These are phyloP conservation scores for Hemistola chrysoprasaria DNA, from an alignment of 2,888 invertebrate genomes.

Conservation along the genomic window DNA sequence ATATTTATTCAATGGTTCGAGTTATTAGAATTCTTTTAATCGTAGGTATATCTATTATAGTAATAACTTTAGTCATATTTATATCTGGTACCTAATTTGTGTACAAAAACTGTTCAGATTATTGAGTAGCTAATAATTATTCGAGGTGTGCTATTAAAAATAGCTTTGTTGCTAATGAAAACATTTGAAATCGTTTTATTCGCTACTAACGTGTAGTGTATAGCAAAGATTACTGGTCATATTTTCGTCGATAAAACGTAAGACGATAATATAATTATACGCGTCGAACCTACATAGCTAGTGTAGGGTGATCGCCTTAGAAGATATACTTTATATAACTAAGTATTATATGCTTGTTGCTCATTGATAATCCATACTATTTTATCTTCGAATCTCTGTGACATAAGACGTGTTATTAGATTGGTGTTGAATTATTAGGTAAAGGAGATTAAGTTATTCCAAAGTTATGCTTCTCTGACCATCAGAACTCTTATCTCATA, in stretches of 20 bases:
- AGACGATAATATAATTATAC: conserved; percentile 40
- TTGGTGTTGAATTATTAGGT: no score
- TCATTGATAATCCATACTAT: conserved; percentile 4
- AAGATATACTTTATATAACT: no score
- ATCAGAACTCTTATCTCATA: conserved; percentile 53
- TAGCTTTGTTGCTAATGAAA: conserved; percentile 7
- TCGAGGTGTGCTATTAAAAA: background rate
- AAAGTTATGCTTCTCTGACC: conserved; percentile 42
- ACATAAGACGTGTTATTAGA: no score
- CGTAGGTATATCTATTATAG: conserved; percentile 34
- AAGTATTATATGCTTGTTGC: conserved; percentile 29
- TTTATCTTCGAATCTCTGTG: no score
- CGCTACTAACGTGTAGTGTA: conserved; percentile 7
- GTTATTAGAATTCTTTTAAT: conserved; percentile 66
- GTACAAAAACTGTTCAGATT: conserved; percentile 2
- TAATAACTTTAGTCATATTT: conserved; percentile 7
- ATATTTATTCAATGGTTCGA: conserved; percentile 57
- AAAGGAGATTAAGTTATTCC: background rate
- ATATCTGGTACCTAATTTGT: conserved; percentile 1
- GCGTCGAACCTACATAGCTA: conserved; percentile 61
- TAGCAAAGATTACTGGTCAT: conserved; percentile 7
- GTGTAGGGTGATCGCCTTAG: conserved; percentile 56
- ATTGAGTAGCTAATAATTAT: conserved; percentile 5
- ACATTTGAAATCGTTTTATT: conserved; percentile 6
- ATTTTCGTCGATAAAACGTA: conserved; percentile 32